Percentiles rank a stretch among this genome's conserved stretches.
These are phyloP conservation scores for Grallaria varia DNA, from an alignment of 2,113 vertebrate species.

Conservation along the genomic window DNA sequence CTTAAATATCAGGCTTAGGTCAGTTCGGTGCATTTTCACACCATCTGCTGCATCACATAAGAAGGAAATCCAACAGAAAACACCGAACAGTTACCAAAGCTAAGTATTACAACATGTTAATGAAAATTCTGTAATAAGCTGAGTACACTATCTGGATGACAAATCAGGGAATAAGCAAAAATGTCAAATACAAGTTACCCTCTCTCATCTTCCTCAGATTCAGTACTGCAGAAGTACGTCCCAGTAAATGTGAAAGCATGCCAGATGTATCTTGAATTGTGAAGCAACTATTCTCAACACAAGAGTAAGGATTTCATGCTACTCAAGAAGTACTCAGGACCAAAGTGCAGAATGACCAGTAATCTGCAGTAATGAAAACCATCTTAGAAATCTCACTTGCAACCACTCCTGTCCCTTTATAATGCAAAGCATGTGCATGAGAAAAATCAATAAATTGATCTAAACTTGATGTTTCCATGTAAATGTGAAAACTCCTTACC, in stretches of 20 bases:
- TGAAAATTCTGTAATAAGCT: not conserved
- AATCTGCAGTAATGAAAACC: not conserved
- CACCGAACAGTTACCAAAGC: not conserved
- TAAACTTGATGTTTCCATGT: not conserved
- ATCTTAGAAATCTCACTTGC: not conserved
- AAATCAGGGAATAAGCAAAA: not conserved
- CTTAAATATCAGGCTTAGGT: not conserved
- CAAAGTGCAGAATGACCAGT: not conserved
- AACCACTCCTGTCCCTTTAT: not conserved
- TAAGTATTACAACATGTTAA: not conserved
- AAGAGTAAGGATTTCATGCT: not conserved
- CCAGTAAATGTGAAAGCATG: not conserved
- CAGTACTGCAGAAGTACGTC: not conserved
- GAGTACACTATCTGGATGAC: not conserved
- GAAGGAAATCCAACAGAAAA: not conserved
- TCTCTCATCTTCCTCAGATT: not conserved
- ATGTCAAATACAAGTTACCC: not conserved
- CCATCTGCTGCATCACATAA: not conserved
- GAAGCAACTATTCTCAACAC: not conserved
- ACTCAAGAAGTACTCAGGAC: not conserved
- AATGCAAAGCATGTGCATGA: not conserved
- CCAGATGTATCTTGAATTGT: not conserved
- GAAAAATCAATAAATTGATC: not conserved
- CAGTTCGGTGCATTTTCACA: not conserved
- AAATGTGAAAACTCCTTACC: not conserved